Percentiles rank a stretch among this genome's conserved stretches.
Conservation (phyloP, 2,888 invertebrate species). For the Catocala sponsa region DNA sequence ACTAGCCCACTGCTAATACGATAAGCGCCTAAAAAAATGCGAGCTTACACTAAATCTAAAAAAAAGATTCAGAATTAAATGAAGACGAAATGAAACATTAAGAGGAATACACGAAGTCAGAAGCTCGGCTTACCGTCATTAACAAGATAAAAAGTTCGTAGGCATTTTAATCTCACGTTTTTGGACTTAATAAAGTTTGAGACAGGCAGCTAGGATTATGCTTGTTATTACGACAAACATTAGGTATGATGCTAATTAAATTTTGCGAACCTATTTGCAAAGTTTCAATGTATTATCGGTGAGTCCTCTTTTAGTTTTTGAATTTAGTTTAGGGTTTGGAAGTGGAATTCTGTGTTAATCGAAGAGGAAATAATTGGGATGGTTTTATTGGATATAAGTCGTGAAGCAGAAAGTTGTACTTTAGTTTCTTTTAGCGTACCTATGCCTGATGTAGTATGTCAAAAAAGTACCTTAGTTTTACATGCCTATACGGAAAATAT, state of each 20-base stretch:
- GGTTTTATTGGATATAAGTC: too few species aligned
- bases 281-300: constrained; percentile 6
- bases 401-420: too few species aligned
- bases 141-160: constrained; percentile 43
- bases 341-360: neutral
- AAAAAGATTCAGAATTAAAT: constrained; percentile 4
- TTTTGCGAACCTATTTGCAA: constrained; percentile 13
- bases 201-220: constrained; percentile 19
- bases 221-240: constrained; percentile 17
- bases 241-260: constrained; percentile 21
- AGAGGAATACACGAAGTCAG: constrained; percentile 12
- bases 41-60: neutral
- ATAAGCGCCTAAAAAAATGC: too few species aligned
- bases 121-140: constrained; percentile 19
- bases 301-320: neutral
- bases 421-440: too few species aligned
- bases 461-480: too few species aligned
- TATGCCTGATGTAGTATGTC: too few species aligned
- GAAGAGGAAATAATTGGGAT: too few species aligned
- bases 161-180: constrained; percentile 45
- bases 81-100: constrained; percentile 8
- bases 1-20: too few species aligned
- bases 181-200: constrained; percentile 44
- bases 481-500: too few species aligned
- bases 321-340: neutral